Evolutionary conservation across 2,113 vertebrate genomes (phyloP).

Genomic region (Collichthys lucidus): DNA sequence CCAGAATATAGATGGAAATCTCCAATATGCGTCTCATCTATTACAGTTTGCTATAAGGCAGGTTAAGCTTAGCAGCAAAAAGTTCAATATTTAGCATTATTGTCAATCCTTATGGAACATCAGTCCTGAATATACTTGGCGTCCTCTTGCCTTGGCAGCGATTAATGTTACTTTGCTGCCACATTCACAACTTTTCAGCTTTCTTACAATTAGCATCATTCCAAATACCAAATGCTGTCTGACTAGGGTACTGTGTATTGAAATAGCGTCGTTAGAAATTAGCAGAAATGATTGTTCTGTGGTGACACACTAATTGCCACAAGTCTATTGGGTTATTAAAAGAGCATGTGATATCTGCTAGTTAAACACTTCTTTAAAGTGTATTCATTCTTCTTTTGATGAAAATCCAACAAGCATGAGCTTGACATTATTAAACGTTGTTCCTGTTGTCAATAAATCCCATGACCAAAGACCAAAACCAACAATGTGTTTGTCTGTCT

Average conservation of each 20-base stretch:
- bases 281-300: not conserved
- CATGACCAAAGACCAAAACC: slow-evolving; percentile 16
- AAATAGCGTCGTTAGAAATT: slow-evolving; percentile 5
- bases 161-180: not conserved
- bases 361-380: slow-evolving; percentile 1
- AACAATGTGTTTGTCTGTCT: not conserved
- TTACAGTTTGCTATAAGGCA: slow-evolving; percentile 26
- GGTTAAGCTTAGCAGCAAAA: slow-evolving; percentile 25
- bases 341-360: slow-evolving; percentile 10
- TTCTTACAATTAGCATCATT: slow-evolving; percentile 16
- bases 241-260: slow-evolving; percentile 20
- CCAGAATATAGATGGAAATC: slow-evolving; percentile 16
- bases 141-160: slow-evolving; percentile 12
- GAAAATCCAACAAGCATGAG: not conserved
- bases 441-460: slow-evolving; percentile 30
- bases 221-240: slow-evolving; percentile 6
- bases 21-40: slow-evolving; percentile 16
- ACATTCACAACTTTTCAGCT: slow-evolving; percentile 22
- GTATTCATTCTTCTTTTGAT: not conserved
- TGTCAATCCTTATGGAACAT: slow-evolving; percentile 9
- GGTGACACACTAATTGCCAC: not conserved
- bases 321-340: slow-evolving; percentile 14
- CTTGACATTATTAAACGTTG: not conserved
- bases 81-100: slow-evolving; percentile 41
- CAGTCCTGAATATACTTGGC: slow-evolving; percentile 8